Conservation (phyloP, 2,888 invertebrate genomes). For the Tetragonula carbonaria region DNA sequence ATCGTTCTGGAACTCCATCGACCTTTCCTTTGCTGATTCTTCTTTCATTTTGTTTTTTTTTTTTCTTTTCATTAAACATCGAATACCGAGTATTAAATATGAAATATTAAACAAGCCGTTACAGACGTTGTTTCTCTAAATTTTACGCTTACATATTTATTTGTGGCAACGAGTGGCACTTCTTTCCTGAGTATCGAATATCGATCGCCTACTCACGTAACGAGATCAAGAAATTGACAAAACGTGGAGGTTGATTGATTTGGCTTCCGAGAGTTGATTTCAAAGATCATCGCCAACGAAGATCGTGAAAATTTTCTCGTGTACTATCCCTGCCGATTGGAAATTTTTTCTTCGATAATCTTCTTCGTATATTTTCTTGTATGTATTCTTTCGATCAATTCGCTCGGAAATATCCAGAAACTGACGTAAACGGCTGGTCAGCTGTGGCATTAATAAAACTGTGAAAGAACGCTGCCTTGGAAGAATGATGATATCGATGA, state of each 20-base stretch:
- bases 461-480: neutral
- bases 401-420: conserved; percentile 19
- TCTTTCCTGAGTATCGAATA: neutral
- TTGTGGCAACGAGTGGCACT: too few species aligned
- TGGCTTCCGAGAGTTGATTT: neutral
- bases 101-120: too few species aligned
- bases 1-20: neutral
- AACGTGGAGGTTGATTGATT: neutral
- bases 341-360: neutral
- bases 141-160: too few species aligned
- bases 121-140: too few species aligned
- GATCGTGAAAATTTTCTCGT: neutral
- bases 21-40: neutral
- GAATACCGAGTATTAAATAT: neutral
- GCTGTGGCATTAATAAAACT: neutral
- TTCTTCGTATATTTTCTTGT: conserved; percentile 9
- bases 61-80: neutral
- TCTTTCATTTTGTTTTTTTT: neutral
- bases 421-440: conserved; percentile 27
- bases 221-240: neutral
- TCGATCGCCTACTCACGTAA: neutral
- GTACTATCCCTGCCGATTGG: neutral
- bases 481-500: conserved; percentile 17
- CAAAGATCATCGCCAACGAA: neutral
- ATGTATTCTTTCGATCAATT: conserved; percentile 19